Base-by-base conservation (phyloP, 2,113 vertebrate genomes). In the Sylvietta virens region DNA sequence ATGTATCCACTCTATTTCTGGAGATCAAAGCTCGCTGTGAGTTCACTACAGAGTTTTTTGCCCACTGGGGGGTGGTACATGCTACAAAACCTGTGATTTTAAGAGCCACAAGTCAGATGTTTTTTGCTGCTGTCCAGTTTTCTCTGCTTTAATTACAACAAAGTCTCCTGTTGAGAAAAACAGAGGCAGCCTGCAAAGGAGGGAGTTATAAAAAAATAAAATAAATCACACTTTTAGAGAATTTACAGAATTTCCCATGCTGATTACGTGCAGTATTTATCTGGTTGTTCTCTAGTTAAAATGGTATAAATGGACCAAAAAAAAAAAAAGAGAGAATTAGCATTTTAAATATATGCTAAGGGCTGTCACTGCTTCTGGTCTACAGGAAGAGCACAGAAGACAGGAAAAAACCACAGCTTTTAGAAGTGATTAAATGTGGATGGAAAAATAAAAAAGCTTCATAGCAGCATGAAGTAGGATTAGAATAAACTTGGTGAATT, bases 1-100 rank as follows among this genome's bases (percentile, higher is more conserved):
- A 70, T 15, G 51, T 77, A 74, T 50, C 74, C 58, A 53, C 85
- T 92, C 72, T 44, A 21, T 73, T 97, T 94, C 91, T 93, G 72
- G 73, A 95, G 79, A 96, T 98, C 90, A 98, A 98, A 98, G 97
- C 97, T 97, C 64, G 96, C 97, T 97, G 93, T 93, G 96, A 96
- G 97, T 98, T 98, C 98, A 98, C 98, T 98, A 98, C 98, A 90
- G 98, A 98, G 98, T 98, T 98, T 98, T 98, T 98, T 98, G 99
- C 99, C 99, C 99, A 97, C 99, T 99, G 98, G 99, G 99, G 99
- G 99, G 99, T 99, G 98, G 98, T 99, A 99, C 98, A 98, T 96
- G 96, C 99, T 98, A 97, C 98, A 97, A 98, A 98, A 99, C 97
- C 95, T 71, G 77, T 90, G 97, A 97, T 97, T 97, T 97, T 90